These are phyloP conservation scores for Syngnathus scovelli DNA, from an alignment of 2,113 vertebrate species.

Conservation along the genomic window DNA sequence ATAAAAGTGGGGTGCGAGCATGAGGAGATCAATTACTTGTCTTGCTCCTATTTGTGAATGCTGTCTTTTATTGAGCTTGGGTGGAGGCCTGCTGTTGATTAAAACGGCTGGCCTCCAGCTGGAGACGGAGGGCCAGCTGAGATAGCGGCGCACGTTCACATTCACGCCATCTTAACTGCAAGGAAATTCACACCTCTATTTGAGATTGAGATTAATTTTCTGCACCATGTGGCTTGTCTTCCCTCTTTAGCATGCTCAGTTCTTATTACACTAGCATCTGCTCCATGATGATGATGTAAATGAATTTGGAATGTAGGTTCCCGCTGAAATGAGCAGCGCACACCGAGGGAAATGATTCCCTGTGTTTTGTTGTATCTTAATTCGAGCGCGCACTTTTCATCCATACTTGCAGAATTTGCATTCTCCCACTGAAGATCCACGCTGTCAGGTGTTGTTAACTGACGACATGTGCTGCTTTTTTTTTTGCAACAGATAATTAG, in stretches of 20 bases:
- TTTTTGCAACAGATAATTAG: slow-evolving; percentile 62
- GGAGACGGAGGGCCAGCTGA: slow-evolving; percentile 54
- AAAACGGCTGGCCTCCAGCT: slow-evolving; percentile 64
- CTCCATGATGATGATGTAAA: slow-evolving; percentile 67
- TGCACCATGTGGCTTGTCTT: slow-evolving; percentile 66
- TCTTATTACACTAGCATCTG: slow-evolving; percentile 64
- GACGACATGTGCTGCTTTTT: slow-evolving; percentile 46
- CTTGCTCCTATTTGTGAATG: slow-evolving; percentile 64
- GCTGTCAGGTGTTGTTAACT: slow-evolving; percentile 65
- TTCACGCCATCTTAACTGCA: slow-evolving; percentile 46
- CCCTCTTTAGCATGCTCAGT: slow-evolving; percentile 58
- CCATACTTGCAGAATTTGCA: slow-evolving; percentile 48
- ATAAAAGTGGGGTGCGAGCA: slow-evolving; percentile 57
- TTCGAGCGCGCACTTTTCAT: slow-evolving; percentile 43
- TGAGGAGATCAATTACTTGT: slow-evolving; percentile 64
- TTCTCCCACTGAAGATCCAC: slow-evolving; percentile 35
- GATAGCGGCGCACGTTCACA: slow-evolving; percentile 52
- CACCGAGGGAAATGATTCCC: slow-evolving; percentile 44
- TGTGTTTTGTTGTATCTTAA: slow-evolving; percentile 55
- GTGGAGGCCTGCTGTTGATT: slow-evolving; percentile 68
- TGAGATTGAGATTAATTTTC: slow-evolving; percentile 69
- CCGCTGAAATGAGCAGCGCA: slow-evolving; percentile 50
- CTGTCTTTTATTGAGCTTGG: slow-evolving; percentile 68
- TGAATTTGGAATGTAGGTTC: slow-evolving; percentile 61
- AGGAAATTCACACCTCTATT: slow-evolving; percentile 64